Evolutionary conservation across 2,797 vertebrate genomes (phyloP).

Genomic region (Epinephelus coioides): DNA sequence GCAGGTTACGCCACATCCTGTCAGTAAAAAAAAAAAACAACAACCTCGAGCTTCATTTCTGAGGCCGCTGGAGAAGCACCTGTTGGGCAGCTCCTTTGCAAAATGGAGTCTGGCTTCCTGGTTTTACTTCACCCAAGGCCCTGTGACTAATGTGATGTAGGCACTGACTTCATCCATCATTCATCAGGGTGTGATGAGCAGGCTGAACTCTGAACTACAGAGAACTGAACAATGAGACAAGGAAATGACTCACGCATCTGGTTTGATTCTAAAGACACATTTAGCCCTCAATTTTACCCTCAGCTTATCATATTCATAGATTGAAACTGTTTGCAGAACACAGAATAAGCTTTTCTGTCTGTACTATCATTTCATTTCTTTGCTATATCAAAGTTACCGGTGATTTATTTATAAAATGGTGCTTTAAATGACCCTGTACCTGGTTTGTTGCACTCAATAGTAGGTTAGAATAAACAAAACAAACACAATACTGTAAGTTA

Average conservation of each 20-base stretch:
- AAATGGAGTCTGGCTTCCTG: constrained; percentile 6
- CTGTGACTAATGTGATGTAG: constrained; percentile 42
- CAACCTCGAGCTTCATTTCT: neutral
- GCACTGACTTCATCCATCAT: constrained; percentile 41
- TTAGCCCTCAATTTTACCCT: neutral
- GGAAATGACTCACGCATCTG: constrained; percentile 35
- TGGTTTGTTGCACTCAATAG: neutral
- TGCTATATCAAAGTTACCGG: neutral
- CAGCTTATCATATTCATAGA: neutral
- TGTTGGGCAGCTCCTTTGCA: neutral
- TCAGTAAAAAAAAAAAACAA: too few relatives aligned
- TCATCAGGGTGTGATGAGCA: constrained; percentile 25
- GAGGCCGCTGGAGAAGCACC: neutral
- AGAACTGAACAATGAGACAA: neutral
- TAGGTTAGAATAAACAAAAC: neutral
- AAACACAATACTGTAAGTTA: neutral
- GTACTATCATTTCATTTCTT: neutral
- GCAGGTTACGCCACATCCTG: constrained; percentile 3
- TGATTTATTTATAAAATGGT: neutral
- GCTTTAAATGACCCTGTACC: neutral
- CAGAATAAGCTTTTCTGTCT: neutral
- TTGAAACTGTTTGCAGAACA: neutral
- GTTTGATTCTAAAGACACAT: neutral
- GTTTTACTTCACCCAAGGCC: constrained; percentile 13
- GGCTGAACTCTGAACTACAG: constrained; percentile 25